Evolutionary conservation across 2,888 invertebrate species (phyloP).

Genomic region (Theristus sp.): DNA sequence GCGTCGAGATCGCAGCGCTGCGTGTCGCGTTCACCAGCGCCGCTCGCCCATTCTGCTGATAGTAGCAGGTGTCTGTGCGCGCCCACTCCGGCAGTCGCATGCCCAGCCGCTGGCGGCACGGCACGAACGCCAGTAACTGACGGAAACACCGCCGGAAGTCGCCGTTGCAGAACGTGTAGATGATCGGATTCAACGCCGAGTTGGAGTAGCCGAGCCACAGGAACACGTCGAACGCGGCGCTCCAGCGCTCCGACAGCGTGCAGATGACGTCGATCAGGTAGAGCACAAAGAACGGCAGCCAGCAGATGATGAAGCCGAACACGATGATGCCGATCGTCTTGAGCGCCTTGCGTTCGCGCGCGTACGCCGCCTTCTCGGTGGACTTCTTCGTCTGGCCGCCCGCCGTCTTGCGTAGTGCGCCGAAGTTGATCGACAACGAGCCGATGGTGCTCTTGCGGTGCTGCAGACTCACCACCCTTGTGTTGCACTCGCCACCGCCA

Average conservation of each 20-base stretch:
- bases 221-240: conserved; percentile 20
- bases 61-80: too few species aligned
- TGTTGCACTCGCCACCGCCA: too few species aligned
- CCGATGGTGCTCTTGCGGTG: too few species aligned
- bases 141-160: conserved; percentile 21
- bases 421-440: too few species aligned
- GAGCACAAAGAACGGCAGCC: conserved; percentile 32
- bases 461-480: too few species aligned
- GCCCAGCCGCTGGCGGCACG: background rate
- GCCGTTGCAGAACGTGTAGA: conserved; percentile 28
- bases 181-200: conserved; percentile 27
- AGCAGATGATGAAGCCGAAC: conserved; percentile 30
- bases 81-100: too few species aligned
- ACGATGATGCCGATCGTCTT: conserved; percentile 21
- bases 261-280: conserved; percentile 27
- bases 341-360: conserved; percentile 23
- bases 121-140: background rate
- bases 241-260: conserved; percentile 8
- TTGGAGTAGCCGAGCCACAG: conserved; percentile 32
- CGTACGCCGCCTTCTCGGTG: conserved; percentile 7
- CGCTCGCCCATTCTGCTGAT: too few species aligned
- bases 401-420: too few species aligned
- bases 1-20: too few species aligned
- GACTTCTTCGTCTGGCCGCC: background rate
- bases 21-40: too few species aligned